Evolutionary conservation across 2,888 invertebrate genomes (phyloP).

Genomic region (Exephanes ischioxanthus): DNA sequence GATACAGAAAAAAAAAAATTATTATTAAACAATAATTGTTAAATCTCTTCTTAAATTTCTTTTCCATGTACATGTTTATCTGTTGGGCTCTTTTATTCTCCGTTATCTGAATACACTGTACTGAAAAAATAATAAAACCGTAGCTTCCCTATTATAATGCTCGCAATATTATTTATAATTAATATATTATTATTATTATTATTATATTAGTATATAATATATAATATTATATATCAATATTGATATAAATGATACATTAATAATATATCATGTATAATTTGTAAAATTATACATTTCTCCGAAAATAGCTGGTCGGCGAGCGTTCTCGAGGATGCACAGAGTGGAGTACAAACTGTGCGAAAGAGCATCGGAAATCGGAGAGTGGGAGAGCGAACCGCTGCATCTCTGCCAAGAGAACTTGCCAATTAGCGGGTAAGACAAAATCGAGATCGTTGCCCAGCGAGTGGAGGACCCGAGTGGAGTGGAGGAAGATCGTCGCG

Average conservation of each 20-base stretch:
- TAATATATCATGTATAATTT: not conserved
- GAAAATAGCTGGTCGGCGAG: not conserved
- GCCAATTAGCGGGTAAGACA: conserved; percentile 54
- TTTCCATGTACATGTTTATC: too few relatives aligned
- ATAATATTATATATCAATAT: not conserved
- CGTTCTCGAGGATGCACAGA: not conserved
- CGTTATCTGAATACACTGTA: too few relatives aligned
- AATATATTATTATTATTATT: not conserved
- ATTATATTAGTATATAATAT: not conserved
- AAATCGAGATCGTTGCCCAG: conserved; percentile 56
- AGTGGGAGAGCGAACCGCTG: conserved; percentile 41
- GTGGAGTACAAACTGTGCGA: not conserved
- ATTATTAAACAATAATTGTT: too few relatives aligned
- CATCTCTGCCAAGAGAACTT: conserved; percentile 47
- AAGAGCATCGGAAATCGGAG: not conserved
- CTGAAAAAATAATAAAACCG: too few relatives aligned
- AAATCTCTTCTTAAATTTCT: too few relatives aligned
- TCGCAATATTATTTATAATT: too few relatives aligned
- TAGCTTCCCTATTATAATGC: too few relatives aligned
- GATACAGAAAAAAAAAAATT: too few relatives aligned
- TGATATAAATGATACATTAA: not conserved
- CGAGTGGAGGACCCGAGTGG: too few relatives aligned
- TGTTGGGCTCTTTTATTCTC: too few relatives aligned
- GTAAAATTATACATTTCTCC: not conserved
- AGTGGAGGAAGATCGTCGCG: conserved; percentile 31